Percentiles rank a stretch among this genome's conserved stretches.
phyloP scores from a whole-genome alignment of 2,888 invertebrate genomes.

The Ischnus inquisitorius region DNA sequence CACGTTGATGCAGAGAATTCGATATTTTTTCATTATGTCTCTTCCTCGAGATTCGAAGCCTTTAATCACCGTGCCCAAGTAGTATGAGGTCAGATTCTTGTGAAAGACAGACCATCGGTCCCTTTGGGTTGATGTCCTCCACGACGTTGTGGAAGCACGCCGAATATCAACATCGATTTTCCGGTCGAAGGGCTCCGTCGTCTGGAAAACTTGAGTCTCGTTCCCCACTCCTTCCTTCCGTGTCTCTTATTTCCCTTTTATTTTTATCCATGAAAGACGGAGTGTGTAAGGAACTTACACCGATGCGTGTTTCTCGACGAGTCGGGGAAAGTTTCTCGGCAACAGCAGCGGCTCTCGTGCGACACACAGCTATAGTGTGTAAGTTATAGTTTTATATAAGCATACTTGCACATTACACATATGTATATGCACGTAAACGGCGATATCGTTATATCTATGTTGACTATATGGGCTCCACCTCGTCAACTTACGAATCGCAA shows the following conservation, averaged over 20 bases:
- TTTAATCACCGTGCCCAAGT: background rate
- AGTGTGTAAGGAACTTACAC: conserved; percentile 48
- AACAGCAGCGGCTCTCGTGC: conserved; percentile 33
- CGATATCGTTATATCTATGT: conserved; percentile 15
- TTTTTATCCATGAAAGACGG: conserved; percentile 33
- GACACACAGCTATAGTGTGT: conserved; percentile 29
- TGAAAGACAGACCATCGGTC: conserved; percentile 14
- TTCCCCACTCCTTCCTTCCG: conserved; percentile 10
- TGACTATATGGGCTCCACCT: conserved; percentile 44
- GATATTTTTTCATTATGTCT: background rate
- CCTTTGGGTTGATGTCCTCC: conserved; percentile 16
- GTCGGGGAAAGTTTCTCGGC: conserved; percentile 54
- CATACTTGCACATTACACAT: conserved; percentile 13
- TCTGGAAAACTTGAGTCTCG: conserved; percentile 50
- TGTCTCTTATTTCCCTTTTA: conserved; percentile 46
- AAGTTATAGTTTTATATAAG: background rate
- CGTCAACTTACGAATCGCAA: conserved; percentile 55
- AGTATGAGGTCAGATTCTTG: background rate
- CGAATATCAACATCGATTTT: conserved; percentile 55
- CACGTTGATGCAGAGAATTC: too few relatives aligned
- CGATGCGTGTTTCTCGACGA: conserved; percentile 34
- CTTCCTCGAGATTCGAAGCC: conserved; percentile 27
- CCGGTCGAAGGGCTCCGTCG: conserved; percentile 17
- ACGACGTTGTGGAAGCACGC: conserved; percentile 30
- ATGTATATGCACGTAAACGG: background rate